Base-by-base conservation (phyloP, 2,888 invertebrate species). In the Eudemis profundana region DNA sequence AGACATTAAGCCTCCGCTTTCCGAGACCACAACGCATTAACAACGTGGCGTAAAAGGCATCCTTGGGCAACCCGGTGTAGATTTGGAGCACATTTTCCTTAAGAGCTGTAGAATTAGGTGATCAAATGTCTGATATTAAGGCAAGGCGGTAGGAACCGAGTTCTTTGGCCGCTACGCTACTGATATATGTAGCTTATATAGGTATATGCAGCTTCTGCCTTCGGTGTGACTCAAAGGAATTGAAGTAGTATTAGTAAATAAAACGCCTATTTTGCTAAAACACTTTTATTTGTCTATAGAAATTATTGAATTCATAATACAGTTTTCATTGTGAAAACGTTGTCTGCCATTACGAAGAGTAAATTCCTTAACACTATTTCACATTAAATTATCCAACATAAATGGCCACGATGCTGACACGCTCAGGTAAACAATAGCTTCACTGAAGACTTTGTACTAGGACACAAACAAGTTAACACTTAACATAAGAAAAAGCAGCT, bases 281-380 rank as follows among this genome's bases (percentile, higher is more conserved):
- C 90, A 86, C 87, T 84, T 90, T 91, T 89, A 90, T 89, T 90
- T 85, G 82, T 85, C 86, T 89, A 89, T 86, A 79, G 84, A 85
- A 84, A 82, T 86, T 74, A 86, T 84, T 79, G 75, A 81, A 83
- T 80, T 82, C 78, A 79, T 59, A 78, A 83, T 89, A 88, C 86
- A 88, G 75, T 81, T 83, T 69, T 81, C 74, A 79, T 84, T 78
- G 78, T 85, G 80, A 83, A 85, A 77, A 65, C 65, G 40, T 53
- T 53, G 53, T 59, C 76, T 81, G 83, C 83, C 73, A 82, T 81
- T 85, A 83, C 80, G 83, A 83, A 82, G 79, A 83, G 79, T 84
- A 83, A 83, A 79, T 83, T 78, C 79, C 85, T 86, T 88, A 88
- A 78, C 66, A 79, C 82, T 85, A 87, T 74, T 78, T 80, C 78